Base-by-base conservation (phyloP, 2,113 vertebrate genomes). In the Cheilinus undulatus region DNA sequence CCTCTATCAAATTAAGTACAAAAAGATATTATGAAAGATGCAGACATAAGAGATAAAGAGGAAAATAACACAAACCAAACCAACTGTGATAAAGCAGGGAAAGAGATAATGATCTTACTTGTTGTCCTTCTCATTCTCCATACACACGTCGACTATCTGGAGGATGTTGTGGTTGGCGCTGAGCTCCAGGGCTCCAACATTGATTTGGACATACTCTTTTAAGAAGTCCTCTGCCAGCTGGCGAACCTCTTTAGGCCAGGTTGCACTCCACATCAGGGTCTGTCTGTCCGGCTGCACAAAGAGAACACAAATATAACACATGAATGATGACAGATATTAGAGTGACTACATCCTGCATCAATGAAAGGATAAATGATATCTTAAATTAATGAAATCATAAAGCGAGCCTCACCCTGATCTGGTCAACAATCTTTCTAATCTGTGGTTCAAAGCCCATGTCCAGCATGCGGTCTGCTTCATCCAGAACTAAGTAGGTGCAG, bases 391-490 rank as follows among this genome's bases (percentile, higher is more conserved):
- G n/a, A n/a, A n/a, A n/a, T n/a, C n/a, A n/a, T n/a, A 30, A 30
- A 30, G 28, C 7, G 7, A 34, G 4, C 9, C 90, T 0, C 68
- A 99, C 97, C 92, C 97, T 91, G 75, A 99, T 99, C 81, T 98
- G 97, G 78, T 99, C 97, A 74, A 99, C 93, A 63, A 99, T 98
- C 92, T 99, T 99, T 78, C 97, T 96, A 28, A 99, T 99, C 80
- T 99, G 97, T 22, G 97, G 97, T 69, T 98, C 97, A 81, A 99
- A 99, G 30, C 97, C 97, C 97, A 99, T 99, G 88, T 99, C 97
- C 89, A 99, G 88, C 97, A 99, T 99, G 54, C 97, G 94, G 84
- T 99, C 97, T 17, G 97, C 97, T 78, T 99, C 97, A 65, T 99
- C 97, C 75, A 99, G 88, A 26, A 98, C 97, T 46, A 99, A 93